Base-by-base conservation (phyloP, 2,797 vertebrate genomes). In the Craterocephalus amniculus region DNA sequence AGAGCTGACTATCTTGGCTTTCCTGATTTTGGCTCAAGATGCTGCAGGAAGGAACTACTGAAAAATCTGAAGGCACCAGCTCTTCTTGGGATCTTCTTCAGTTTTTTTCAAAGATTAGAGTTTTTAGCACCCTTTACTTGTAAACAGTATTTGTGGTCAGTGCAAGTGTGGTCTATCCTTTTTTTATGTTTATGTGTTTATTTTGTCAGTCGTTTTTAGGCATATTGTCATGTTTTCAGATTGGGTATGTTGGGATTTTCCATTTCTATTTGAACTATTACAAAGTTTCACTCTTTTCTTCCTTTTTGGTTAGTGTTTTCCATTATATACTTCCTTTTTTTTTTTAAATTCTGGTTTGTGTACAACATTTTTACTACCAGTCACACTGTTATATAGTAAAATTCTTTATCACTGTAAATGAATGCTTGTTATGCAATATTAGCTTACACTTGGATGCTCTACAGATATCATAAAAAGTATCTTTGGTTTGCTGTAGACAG, bases 1-100 rank as follows among this genome's bases (percentile, higher is more conserved):
- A 78, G 76, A 4, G n/a, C 64, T 78, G 74, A 85, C 87, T 90
- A 89, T 84, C 62, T 58, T 83, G 85, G 78, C 85, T 80, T 84
- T 85, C 76, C 79, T 77, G 61, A 57, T 32, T 20, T 79, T 85
- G 63, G 68, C 76, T 79, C 56, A 72, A 85, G 73, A 83, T 87
- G 85, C 77, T 75, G 51, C 78, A 83, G 70, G 66, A 82, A 83
- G 70, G 66, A 82, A 74, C 77, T 70, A 81, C 70, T 83, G 85
- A n/a, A 74, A 54, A 77, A 52, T 72, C 57, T 71, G 60, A 76
- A 81, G 45, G 70, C 65, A 56, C 20, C 10, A n/a, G 4, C n/a
- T 1, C 29, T 63, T 18, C 65, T 48, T 48, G 4, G 31, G 13
- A 59, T 57, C 22, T 10, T 45, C 59, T 58, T 60, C 4, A 36